phyloP scores from a whole-genome alignment of 2,888 invertebrate genomes.

The Lissonota sp. region DNA sequence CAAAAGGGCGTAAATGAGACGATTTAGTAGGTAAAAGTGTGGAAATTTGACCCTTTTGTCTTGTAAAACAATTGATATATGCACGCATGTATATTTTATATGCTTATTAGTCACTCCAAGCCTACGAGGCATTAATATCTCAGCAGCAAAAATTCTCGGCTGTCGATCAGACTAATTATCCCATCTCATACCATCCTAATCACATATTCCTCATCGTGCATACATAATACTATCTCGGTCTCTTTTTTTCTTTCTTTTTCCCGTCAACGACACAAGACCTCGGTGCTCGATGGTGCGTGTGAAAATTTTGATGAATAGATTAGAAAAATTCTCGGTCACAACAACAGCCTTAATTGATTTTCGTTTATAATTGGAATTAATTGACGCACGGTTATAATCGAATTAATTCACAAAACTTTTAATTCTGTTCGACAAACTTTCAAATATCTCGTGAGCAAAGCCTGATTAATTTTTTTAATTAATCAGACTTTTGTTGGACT shows the following conservation, averaged over 20 bases:
- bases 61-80: too few species aligned
- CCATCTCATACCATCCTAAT: slow-evolving; percentile 31
- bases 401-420: background rate
- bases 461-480: too few species aligned
- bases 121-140: slow-evolving; percentile 4
- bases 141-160: slow-evolving; percentile 37
- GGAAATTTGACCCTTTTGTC: too few species aligned
- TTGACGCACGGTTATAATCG: slow-evolving; percentile 2
- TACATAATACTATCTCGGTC: slow-evolving; percentile 34
- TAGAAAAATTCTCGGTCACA: slow-evolving; percentile 22
- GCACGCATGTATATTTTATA: background rate
- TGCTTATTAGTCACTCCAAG: background rate
- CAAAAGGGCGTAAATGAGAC: too few species aligned
- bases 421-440: too few species aligned
- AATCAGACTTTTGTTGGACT: too few species aligned
- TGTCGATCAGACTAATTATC: slow-evolving; percentile 61
- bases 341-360: slow-evolving; percentile 33
- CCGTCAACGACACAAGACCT: slow-evolving; percentile 15
- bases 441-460: too few species aligned
- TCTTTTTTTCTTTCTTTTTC: slow-evolving; percentile 12
- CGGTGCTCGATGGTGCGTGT: slow-evolving; percentile 43
- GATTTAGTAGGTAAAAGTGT: too few species aligned
- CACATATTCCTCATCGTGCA: slow-evolving; percentile 35
- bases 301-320: slow-evolving; percentile 30
- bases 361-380: slow-evolving; percentile 22